phyloP scores from a whole-genome alignment of 2,113 vertebrate species.

The Python bivittatus region DNA sequence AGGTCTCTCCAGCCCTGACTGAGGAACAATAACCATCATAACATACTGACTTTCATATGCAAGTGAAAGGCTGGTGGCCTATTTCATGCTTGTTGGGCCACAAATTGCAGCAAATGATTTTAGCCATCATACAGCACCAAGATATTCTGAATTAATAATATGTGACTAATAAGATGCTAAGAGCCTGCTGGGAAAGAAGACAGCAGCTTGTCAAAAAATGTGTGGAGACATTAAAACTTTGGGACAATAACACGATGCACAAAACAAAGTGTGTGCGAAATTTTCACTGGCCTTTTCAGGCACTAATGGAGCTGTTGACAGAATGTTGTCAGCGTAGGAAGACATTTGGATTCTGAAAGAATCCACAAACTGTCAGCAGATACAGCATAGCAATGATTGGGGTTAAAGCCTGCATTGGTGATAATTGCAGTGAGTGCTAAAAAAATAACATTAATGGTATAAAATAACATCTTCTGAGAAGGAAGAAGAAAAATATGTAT shows the following conservation, averaged over 20 bases:
- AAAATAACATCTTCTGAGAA: conserved; percentile 40
- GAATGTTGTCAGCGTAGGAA: conserved; percentile 18
- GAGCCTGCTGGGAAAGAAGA: neutral
- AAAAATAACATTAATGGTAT: conserved; percentile 17
- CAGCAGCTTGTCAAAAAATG: conserved; percentile 16
- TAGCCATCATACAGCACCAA: neutral
- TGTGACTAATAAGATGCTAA: neutral
- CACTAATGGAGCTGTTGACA: neutral
- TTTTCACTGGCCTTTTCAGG: conserved; percentile 11
- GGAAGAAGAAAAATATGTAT: conserved; percentile 24
- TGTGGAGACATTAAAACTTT: conserved; percentile 14
- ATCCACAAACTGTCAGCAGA: neutral
- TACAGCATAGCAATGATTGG: neutral
- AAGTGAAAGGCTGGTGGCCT: neutral
- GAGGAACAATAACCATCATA: neutral
- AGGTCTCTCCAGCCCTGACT: neutral
- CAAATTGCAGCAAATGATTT: neutral
- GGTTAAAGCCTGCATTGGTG: neutral
- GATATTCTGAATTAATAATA: neutral
- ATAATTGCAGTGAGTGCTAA: conserved; percentile 26
- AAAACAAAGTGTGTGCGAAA: conserved; percentile 11
- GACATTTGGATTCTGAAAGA: conserved; percentile 20
- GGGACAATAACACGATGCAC: conserved; percentile 39
- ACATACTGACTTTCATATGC: neutral
- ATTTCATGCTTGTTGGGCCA: neutral